Conservation (phyloP, 2,888 invertebrate species). For the Cryptocheilus praepositus region DNA sequence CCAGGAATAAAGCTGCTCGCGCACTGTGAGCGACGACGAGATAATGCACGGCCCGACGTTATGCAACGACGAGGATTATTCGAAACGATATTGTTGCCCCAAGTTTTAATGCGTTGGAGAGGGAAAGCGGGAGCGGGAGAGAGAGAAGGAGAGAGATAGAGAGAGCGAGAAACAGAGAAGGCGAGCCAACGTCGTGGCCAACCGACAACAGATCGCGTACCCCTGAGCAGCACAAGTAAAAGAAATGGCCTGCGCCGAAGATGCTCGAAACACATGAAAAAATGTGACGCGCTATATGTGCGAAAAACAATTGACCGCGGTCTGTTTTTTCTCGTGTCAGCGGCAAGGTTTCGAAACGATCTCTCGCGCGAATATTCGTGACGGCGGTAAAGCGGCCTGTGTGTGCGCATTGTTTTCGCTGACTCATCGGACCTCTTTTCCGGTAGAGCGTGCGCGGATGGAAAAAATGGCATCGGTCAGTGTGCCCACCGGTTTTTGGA, state of each 20-base stretch:
- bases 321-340: neutral
- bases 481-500: too few species aligned
- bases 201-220: too few species aligned
- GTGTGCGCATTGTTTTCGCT: conserved; percentile 22
- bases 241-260: neutral
- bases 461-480: neutral
- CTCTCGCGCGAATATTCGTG: neutral
- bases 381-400: conserved; percentile 9
- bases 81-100: too few species aligned
- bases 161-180: too few species aligned
- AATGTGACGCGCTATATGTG: conserved; percentile 35
- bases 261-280: conserved; percentile 1
- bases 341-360: conserved; percentile 31
- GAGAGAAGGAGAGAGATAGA: too few species aligned
- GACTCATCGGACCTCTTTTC: conserved; percentile 37
- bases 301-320: conserved; percentile 24
- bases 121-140: too few species aligned
- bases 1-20: too few species aligned
- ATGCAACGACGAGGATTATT: too few species aligned
- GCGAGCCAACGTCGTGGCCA: too few species aligned
- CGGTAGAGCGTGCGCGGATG: conserved; percentile 9
- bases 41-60: too few species aligned
- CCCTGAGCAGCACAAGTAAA: neutral
- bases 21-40: too few species aligned
- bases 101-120: too few species aligned